These are phyloP conservation scores for Pseudeuparius sepicola DNA, from an alignment of 2,888 invertebrate genomes.

Conservation along the genomic window DNA sequence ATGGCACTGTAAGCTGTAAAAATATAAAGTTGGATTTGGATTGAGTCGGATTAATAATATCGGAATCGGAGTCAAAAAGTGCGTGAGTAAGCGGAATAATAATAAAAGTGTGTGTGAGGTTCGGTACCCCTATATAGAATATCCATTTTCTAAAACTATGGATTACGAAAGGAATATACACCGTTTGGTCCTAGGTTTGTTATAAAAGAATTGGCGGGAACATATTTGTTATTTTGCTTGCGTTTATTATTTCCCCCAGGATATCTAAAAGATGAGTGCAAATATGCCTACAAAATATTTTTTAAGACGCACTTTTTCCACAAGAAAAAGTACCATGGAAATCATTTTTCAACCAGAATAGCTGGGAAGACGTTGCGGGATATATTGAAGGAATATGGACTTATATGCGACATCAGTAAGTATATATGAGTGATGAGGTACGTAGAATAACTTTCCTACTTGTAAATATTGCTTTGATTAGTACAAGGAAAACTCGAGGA, in stretches of 20 bases:
- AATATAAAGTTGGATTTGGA: too few species aligned
- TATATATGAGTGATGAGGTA: not conserved
- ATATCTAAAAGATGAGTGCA: conserved; percentile 2
- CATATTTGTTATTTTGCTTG: too few species aligned
- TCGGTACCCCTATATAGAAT: too few species aligned
- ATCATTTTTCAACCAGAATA: conserved; percentile 1
- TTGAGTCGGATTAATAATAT: too few species aligned
- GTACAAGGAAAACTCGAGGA: not conserved
- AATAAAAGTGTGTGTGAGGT: too few species aligned
- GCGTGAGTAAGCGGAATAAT: too few species aligned
- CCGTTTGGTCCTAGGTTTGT: too few species aligned
- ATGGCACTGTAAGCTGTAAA: too few species aligned
- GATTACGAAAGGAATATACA: too few species aligned
- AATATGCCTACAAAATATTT: conserved; percentile 1
- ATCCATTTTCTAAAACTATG: too few species aligned
- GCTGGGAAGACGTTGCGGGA: not conserved
- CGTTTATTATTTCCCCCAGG: conserved; percentile 1
- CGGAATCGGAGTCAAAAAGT: too few species aligned
- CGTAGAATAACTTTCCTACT: not conserved
- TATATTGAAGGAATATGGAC: not conserved
- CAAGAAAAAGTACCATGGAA: not conserved
- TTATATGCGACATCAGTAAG: not conserved
- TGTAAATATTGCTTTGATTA: not conserved
- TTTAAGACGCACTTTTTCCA: not conserved
- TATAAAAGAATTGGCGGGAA: too few species aligned